Conservation (phyloP, 2,888 invertebrate genomes). For the Drosophila neotestacea region DNA sequence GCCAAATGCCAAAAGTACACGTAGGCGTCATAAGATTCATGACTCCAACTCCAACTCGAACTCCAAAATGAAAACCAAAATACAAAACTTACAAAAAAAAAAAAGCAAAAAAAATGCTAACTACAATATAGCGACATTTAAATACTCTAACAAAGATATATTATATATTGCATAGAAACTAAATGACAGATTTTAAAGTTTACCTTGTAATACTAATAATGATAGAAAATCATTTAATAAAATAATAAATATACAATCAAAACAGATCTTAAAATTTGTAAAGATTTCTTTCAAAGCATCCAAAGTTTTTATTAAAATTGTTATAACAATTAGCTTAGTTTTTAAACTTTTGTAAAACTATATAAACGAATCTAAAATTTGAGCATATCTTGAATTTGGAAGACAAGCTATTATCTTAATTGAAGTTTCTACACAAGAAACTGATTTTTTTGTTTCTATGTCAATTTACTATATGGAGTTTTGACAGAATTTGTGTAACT, state of each 20-base stretch:
- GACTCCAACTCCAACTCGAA: slow-evolving; percentile 67
- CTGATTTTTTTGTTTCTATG: too few species aligned
- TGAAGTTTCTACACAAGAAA: too few species aligned
- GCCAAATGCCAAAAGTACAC: slow-evolving; percentile 83
- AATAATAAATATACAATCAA: neutral
- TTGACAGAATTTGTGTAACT: neutral
- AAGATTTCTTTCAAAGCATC: too few species aligned
- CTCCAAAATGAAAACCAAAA: slow-evolving; percentile 57
- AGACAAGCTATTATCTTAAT: too few species aligned
- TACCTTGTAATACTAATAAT: neutral
- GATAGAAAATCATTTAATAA: neutral
- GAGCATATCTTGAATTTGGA: too few species aligned
- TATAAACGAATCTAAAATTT: too few species aligned
- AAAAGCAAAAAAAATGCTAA: too few species aligned
- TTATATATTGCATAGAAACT: neutral
- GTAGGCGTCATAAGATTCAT: slow-evolving; percentile 83
- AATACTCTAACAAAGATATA: slow-evolving; percentile 21
- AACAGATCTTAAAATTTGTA: neutral
- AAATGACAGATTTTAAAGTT: neutral
- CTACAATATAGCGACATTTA: neutral
- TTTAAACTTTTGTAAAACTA: too few species aligned
- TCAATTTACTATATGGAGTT: too few species aligned
- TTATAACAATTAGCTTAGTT: too few species aligned
- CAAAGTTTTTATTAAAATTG: too few species aligned
- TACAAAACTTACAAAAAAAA: slow-evolving; percentile 21